Percentiles rank a stretch among this genome's conserved stretches.
Conservation (phyloP, 2,797 vertebrate species). For the Bufotes viridis region DNA sequence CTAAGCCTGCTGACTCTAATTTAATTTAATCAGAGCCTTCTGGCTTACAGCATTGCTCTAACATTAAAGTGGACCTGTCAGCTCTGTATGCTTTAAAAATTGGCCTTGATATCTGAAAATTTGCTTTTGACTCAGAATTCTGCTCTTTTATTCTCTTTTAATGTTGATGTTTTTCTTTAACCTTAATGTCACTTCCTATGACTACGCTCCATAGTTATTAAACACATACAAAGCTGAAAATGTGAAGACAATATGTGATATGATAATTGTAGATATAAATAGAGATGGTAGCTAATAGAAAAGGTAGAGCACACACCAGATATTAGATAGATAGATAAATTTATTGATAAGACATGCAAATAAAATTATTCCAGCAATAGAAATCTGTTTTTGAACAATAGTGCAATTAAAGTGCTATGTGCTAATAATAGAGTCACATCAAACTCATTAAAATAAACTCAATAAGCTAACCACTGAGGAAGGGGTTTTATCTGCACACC, state of each 20-base stretch:
- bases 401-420: no score
- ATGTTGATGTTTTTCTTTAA: background rate
- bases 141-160: background rate
- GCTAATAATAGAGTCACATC: no score
- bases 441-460: no score
- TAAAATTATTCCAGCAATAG: no score
- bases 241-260: background rate
- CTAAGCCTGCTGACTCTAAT: conserved; percentile 30
- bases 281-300: no score
- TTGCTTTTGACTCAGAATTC: background rate
- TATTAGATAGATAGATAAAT: no score
- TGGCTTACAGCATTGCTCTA: background rate
- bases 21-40: conserved; percentile 38
- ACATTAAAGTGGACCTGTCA: conserved; percentile 26
- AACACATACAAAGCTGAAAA: background rate
- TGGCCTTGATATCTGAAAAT: background rate
- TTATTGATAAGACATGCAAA: no score
- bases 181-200: background rate
- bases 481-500: no score
- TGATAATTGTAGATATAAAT: background rate
- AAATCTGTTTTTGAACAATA: no score
- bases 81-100: background rate
- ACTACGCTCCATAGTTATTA: background rate
- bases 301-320: no score
- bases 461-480: no score